Base-by-base conservation (phyloP, 1,140 invertebrate species). In the Drosophila ficusphila region DNA sequence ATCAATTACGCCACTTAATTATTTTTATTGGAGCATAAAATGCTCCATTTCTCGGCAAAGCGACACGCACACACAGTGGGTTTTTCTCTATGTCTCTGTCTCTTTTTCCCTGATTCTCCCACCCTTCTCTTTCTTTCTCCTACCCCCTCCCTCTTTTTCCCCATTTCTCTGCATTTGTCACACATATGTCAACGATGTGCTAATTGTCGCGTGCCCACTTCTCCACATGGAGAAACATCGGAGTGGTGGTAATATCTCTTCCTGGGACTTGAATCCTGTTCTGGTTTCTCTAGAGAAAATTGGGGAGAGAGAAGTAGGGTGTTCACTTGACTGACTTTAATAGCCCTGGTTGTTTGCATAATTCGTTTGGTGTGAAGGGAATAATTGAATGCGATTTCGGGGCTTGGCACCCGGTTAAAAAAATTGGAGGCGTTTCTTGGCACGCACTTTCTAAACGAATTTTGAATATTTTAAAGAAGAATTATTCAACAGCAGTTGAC, bases 21-120 rank as follows among this genome's bases (percentile, higher is more conserved):
- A 86, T 88, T 88, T 86, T 81, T 86, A 86, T 86, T 86, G 82
- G 81, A 86, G 81, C 82, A 88, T 86, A 88, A 86, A 86, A 88
- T 86, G 81, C 77, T 82, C 81, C 81, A 86, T 86, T 86, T 88
- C 82, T 77, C 78, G 71, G 54, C 39, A 51, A 29, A 48, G 51
- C 56, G 36, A 56, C 54, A 61, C 62, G 48, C 36, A 53, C 39
- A 39, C 47, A 41, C 12, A 34, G 21, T 49, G 21, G 25, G 16
- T n/a, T 18, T 39, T 34, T 29, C 42, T 33, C n/a, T 6, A 18
- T 14, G n/a, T 36, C 33, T 25, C 33, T 21, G 19, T 18, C 53
- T 9, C 11, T 16, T 39, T 5, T 12, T 29, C 31, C 6, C 33
- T 6, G 7, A 7, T 9, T n/a, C 14, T n/a, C 25, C 34, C 9